Conservation (phyloP, 92 coral and sea anemone species). For the Zoanthus solanderi region DNA sequence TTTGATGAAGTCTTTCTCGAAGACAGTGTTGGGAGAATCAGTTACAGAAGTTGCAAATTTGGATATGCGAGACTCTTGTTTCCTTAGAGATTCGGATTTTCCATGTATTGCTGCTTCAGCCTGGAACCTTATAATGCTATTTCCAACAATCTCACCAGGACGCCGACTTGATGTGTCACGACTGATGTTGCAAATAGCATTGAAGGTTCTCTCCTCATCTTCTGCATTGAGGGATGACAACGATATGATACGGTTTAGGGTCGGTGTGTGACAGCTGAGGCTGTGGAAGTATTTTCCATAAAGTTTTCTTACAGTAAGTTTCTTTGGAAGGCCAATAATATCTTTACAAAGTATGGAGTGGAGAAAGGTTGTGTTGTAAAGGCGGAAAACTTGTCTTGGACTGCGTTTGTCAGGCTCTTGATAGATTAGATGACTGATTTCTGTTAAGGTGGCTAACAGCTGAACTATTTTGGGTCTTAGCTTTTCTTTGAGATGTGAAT, state of each 20-base stretch:
- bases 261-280: slow-evolving; percentile 33
- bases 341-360: slow-evolving; percentile 47
- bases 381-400: slow-evolving; percentile 47
- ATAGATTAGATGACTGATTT: slow-evolving; percentile 46
- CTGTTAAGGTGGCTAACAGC: slow-evolving; percentile 37
- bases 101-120: slow-evolving; percentile 33
- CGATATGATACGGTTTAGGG: slow-evolving; percentile 53
- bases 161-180: slow-evolving; percentile 51
- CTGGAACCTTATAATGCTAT: slow-evolving; percentile 51
- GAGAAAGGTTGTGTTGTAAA: slow-evolving; percentile 41
- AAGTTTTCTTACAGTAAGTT: slow-evolving; percentile 47
- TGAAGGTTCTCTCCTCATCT: slow-evolving; percentile 41
- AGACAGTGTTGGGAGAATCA: slow-evolving; percentile 42
- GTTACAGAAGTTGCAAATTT: slow-evolving; percentile 38
- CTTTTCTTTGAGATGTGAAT: too few species aligned
- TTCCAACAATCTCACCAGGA: slow-evolving; percentile 56
- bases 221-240: slow-evolving; percentile 45
- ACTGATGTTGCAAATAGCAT: slow-evolving; percentile 54
- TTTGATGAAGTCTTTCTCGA: slow-evolving; percentile 7
- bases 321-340: slow-evolving; percentile 36
- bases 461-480: not conserved
- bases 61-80: slow-evolving; percentile 3
- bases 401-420: not conserved
- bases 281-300: slow-evolving; percentile 53
- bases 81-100: not conserved